Evolutionary conservation across 2,888 invertebrate genomes (phyloP), one percentile per base, ranked within the genome.

Genomic region (Rapana venosa): DNA sequence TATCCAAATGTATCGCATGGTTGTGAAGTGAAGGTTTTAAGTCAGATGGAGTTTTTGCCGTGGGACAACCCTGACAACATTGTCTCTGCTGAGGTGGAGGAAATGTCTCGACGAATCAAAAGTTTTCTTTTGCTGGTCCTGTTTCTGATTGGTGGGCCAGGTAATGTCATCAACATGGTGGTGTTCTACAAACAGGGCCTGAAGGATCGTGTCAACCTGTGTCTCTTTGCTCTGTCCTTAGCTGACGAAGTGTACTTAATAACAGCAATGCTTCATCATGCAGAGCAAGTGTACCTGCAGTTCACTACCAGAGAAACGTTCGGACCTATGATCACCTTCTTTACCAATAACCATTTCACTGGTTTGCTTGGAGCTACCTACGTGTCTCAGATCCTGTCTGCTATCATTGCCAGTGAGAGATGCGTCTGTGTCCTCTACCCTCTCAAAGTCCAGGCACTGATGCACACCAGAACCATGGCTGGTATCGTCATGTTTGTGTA

Each of bases 121-220:
- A 58, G 58, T n/a, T 22, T 13, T 2, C 15, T 56, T n/a, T 17
- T 84, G 30, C 47, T 58, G 5, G n/a, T 84, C 22, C 15, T 84
- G 58, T 84, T 84, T 26, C 58, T 84, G 84, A 84, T 84, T 58
- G 84, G 84, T 58, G 84, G 84, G 35, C 84, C 84, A 58, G 84
- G 15, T 17, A 84, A 84, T 58, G 58, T 84, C 84, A 84, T 84
- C 58, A 84, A 84, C 84, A 56, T 84, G 84, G 84, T 30, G 84
- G n/a, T 84, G 84, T 84, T 84, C 58, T 84, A 58, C 84, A 84
- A 84, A 36, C 84, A 84, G 84, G n/a, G 84, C 36, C 56, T 84
- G 30, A 26, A 58, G 84, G 84, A 84, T 30, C 84, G 84, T 30
- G 84, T 84, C 56, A 84, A 84, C 58, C 84, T 84, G 84, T 84